phyloP scores from a whole-genome alignment of 2,888 invertebrate genomes.

The Oxyteleia sp. region DNA sequence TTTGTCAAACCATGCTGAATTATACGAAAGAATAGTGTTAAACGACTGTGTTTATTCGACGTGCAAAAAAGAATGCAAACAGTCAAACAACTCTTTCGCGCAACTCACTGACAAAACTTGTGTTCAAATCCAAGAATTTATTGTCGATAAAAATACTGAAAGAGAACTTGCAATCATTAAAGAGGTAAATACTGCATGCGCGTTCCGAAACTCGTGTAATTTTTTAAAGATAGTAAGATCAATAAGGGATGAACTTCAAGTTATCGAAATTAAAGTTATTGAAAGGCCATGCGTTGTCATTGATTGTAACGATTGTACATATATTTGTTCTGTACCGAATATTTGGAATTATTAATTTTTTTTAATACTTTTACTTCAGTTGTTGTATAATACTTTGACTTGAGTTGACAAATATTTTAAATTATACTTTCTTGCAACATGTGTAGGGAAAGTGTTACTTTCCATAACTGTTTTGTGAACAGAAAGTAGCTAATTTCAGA shows the following conservation, averaged over 20 bases:
- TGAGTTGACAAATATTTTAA: too few species aligned
- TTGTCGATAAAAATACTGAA: neutral
- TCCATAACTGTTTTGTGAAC: too few species aligned
- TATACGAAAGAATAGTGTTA: too few species aligned
- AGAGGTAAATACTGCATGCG: neutral
- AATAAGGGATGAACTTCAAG: neutral
- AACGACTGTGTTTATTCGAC: too few species aligned
- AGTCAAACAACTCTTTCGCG: neutral
- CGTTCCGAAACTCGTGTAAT: neutral
- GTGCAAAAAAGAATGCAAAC: neutral
- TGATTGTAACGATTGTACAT: neutral
- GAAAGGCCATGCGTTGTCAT: neutral
- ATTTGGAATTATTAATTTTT: neutral
- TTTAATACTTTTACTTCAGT: too few species aligned
- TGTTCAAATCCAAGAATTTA: neutral
- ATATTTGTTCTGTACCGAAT: neutral
- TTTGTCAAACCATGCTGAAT: too few species aligned
- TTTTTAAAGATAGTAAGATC: neutral
- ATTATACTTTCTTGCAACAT: too few species aligned
- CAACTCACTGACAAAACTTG: neutral
- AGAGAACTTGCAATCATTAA: neutral
- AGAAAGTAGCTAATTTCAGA: too few species aligned
- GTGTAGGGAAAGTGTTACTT: too few species aligned
- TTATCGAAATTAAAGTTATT: neutral
- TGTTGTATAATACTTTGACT: too few species aligned